phyloP scores from a whole-genome alignment of 2,888 invertebrate genomes.

The Thumatha senex region DNA sequence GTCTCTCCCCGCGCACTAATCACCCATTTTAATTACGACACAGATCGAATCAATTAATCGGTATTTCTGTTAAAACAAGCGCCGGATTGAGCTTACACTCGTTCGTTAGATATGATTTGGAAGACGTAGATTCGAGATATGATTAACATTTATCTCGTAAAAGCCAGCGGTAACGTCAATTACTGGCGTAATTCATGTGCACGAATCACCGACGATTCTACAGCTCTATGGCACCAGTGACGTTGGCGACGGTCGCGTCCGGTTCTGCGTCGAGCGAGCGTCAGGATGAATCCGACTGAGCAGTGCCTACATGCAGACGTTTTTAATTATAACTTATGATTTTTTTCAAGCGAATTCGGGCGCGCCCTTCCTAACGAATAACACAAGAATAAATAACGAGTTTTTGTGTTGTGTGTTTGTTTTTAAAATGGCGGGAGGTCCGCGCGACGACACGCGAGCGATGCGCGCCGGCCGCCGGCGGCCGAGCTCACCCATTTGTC shows the following conservation, averaged over 20 bases:
- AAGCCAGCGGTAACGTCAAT: constrained; percentile 47
- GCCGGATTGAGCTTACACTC: constrained; percentile 65
- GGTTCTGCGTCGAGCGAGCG: constrained; percentile 7
- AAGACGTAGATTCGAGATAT: constrained; percentile 55
- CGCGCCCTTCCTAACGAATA: constrained; percentile 79
- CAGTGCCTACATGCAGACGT: constrained; percentile 49
- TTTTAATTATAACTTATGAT: constrained; percentile 82
- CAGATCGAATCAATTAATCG: constrained; percentile 84
- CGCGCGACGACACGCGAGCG: constrained; percentile 82
- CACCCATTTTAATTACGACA: constrained; percentile 83
- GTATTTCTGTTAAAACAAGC: constrained; percentile 81
- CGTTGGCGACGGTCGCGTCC: constrained; percentile 1
- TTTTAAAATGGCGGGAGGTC: constrained; percentile 84
- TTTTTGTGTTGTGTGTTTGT: constrained; percentile 81
- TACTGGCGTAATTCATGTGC: constrained; percentile 36
- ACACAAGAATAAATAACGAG: constrained; percentile 81
- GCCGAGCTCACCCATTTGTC: constrained; percentile 76
- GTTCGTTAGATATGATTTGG: constrained; percentile 60
- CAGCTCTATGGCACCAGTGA: constrained; percentile 1
- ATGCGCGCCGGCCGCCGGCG: constrained; percentile 49
- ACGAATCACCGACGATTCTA: constrained; percentile 15
- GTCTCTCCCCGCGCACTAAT: constrained; percentile 80
- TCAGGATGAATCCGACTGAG: constrained; percentile 7
- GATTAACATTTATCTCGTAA: constrained; percentile 64
- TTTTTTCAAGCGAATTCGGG: constrained; percentile 79